phyloP scores from a whole-genome alignment of 37 sponge, comb jelly and placozoan genomes.

The Bolinopsis microptera region DNA sequence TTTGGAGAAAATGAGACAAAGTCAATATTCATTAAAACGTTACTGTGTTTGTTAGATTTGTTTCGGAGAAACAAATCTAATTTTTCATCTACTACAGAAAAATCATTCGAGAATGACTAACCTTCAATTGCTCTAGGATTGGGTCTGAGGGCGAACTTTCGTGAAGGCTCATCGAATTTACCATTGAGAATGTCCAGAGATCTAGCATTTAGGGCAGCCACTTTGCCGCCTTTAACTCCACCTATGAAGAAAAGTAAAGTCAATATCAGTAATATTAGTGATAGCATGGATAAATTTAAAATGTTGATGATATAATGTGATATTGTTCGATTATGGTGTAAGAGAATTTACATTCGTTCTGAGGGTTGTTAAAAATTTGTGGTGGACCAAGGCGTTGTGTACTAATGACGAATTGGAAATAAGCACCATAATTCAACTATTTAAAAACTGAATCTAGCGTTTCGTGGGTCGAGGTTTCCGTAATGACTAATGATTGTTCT shows the following conservation, averaged over 20 bases:
- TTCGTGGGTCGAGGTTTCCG: background rate
- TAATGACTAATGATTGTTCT: background rate
- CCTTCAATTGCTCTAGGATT: background rate
- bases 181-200: constrained; percentile 39
- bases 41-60: too few relatives aligned
- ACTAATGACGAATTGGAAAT: background rate
- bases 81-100: too few relatives aligned
- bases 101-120: background rate
- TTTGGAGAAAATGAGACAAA: background rate
- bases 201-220: background rate
- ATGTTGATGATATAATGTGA: background rate
- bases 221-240: constrained; percentile 22
- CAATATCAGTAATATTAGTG: too few relatives aligned
- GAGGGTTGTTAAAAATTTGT: too few relatives aligned
- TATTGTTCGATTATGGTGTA: too few relatives aligned
- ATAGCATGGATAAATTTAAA: too few relatives aligned
- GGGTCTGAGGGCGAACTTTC: constrained; percentile 22
- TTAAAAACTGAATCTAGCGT: background rate
- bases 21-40: background rate
- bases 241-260: background rate
- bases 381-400: too few relatives aligned
- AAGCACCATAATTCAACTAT: background rate
- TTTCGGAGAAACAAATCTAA: too few relatives aligned
- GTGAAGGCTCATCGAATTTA: background rate
- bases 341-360: too few relatives aligned